Conservation (phyloP, 2,888 invertebrate species). For the Platerodrilus igneus region DNA sequence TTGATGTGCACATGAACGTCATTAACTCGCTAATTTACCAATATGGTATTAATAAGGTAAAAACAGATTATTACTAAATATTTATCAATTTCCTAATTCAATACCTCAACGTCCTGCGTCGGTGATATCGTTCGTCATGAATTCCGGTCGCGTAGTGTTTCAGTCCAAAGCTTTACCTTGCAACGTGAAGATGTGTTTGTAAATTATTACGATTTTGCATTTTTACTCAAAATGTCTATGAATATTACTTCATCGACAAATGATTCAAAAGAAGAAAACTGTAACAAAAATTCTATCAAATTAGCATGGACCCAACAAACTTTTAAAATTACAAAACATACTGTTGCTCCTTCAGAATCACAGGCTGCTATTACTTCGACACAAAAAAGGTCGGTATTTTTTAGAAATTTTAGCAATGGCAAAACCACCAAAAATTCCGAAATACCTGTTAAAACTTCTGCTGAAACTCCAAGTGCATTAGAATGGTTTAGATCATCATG, state of each 20-base stretch:
- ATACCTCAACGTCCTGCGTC: conserved; percentile 5
- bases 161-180: conserved; percentile 5
- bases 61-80: too few species aligned
- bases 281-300: too few species aligned
- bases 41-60: too few species aligned
- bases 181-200: conserved; percentile 4
- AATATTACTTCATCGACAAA: too few species aligned
- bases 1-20: too few species aligned
- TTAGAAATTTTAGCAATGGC: too few species aligned
- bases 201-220: conserved; percentile 5
- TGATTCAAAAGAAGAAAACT: too few species aligned
- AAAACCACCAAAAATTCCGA: not conserved
- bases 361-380: conserved; percentile 26
- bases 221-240: too few species aligned
- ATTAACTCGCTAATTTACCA: too few species aligned
- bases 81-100: too few species aligned
- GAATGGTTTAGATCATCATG: too few species aligned
- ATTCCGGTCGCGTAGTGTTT: conserved; percentile 12
- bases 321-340: conserved; percentile 28
- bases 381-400: conserved; percentile 11
- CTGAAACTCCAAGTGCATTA: too few species aligned
- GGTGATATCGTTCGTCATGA: conserved; percentile 2
- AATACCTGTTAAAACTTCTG: not conserved
- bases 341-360: conserved; percentile 32
- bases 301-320: conserved; percentile 8